Conservation (phyloP, 2,888 invertebrate genomes). For the Ormyrus thymus region DNA sequence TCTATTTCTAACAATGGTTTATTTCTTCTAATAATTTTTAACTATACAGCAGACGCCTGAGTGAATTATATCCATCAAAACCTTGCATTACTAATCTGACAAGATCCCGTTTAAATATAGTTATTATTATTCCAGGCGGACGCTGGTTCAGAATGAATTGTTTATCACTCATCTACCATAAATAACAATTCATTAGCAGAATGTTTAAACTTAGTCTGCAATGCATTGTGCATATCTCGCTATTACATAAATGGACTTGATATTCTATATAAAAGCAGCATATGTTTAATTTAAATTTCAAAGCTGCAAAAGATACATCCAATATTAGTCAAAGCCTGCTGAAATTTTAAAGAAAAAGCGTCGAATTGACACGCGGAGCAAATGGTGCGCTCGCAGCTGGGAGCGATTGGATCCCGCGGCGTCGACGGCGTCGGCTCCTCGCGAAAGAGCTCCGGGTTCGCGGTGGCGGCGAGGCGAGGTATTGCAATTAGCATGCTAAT, state of each 20-base stretch:
- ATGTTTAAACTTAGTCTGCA: too few relatives aligned
- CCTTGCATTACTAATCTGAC: constrained; percentile 5
- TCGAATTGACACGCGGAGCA: too few relatives aligned
- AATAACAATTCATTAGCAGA: too few relatives aligned
- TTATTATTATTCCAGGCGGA: not conserved
- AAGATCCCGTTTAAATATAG: constrained; percentile 1
- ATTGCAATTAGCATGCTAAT: constrained; percentile 68
- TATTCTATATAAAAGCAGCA: too few relatives aligned
- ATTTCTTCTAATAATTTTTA: constrained; percentile 9
- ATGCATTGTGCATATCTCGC: too few relatives aligned
- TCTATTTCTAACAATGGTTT: not conserved
- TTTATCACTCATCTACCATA: not conserved
- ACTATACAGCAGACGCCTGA: constrained; percentile 9
- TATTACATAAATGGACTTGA: too few relatives aligned
- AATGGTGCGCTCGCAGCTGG: too few relatives aligned
- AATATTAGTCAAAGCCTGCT: too few relatives aligned
- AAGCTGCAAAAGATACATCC: too few relatives aligned
- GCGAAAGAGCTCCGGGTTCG: not conserved
- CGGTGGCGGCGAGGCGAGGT: constrained; percentile 57
- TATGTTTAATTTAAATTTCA: too few relatives aligned
- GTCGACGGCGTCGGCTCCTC: not conserved
- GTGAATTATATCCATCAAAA: constrained; percentile 21
- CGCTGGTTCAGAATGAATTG: not conserved
- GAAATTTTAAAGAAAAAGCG: too few relatives aligned
- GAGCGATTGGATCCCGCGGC: not conserved